Evolutionary conservation across 2,113 vertebrate species (phyloP).

Genomic region (Camelus dromedarius): DNA sequence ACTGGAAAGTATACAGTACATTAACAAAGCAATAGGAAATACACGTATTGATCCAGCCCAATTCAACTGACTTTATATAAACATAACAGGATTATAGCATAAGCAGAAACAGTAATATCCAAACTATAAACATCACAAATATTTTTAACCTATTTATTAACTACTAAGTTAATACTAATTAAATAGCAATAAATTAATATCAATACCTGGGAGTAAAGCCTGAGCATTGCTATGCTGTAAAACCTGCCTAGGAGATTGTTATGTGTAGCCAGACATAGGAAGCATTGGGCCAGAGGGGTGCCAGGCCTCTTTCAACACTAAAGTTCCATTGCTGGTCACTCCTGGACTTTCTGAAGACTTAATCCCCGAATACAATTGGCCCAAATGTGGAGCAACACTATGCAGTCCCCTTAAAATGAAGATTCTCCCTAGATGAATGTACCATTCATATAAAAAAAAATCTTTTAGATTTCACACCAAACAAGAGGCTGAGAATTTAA

Average conservation of each 20-base stretch:
- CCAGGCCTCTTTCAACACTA: neutral
- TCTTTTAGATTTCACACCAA: neutral
- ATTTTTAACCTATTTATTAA: slow-evolving; percentile 15
- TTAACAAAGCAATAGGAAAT: neutral
- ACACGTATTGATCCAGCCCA: neutral
- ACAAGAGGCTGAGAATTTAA: neutral
- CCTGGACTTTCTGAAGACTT: neutral
- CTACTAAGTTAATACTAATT: neutral
- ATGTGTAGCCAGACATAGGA: neutral
- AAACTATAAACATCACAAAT: neutral
- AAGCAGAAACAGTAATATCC: neutral
- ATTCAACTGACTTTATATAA: neutral
- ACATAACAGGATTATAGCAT: neutral
- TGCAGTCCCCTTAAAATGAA: neutral
- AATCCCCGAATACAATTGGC: neutral
- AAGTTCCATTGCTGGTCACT: neutral
- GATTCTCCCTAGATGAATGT: neutral
- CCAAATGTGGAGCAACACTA: neutral
- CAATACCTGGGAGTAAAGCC: neutral
- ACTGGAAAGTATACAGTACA: neutral
- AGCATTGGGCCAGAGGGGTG: neutral
- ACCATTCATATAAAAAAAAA: neutral
- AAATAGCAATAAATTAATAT: neutral
- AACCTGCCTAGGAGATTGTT: neutral
- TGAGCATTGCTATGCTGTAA: neutral